Evolutionary conservation across 2,797 vertebrate species (phyloP).

Genomic region (Enteromius paludinosus): DNA sequence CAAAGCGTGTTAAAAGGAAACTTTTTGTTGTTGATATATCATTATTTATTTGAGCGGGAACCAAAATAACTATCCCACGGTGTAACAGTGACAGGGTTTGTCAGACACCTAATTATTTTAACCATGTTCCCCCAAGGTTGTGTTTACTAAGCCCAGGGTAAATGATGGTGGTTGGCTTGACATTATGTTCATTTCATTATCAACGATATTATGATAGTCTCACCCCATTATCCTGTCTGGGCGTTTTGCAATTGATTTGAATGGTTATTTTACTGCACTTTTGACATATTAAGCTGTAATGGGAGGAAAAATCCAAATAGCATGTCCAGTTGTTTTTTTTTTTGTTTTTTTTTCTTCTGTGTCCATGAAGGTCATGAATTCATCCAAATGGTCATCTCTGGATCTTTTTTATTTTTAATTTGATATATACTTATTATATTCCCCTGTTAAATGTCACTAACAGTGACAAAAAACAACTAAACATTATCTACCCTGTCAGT

Average conservation of each 20-base stretch:
- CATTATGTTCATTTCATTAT: conserved; percentile 50
- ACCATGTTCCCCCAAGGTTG: conserved; percentile 39
- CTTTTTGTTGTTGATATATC: conserved; percentile 7
- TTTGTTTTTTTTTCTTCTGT: conserved; percentile 53
- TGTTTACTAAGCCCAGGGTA: conserved; percentile 44
- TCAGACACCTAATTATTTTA: conserved; percentile 55
- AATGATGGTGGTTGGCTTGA: conserved; percentile 48
- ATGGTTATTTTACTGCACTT: conserved; percentile 43
- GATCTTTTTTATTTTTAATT: conserved; percentile 65
- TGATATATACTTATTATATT: conserved; percentile 54
- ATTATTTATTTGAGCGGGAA: conserved; percentile 29
- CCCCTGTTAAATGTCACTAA: conserved; percentile 84
- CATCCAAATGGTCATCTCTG: conserved; percentile 62
- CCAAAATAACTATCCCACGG: conserved; percentile 24
- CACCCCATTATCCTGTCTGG: conserved; percentile 40
- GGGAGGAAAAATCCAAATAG: conserved; percentile 5
- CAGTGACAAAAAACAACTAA: conserved; percentile 84
- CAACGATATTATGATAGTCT: conserved; percentile 41
- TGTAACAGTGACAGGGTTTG: conserved; percentile 45
- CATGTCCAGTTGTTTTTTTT: conserved; percentile 54
- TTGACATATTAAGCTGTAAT: conserved; percentile 51
- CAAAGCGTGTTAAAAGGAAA: conserved; percentile 21
- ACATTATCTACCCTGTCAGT: conserved; percentile 82
- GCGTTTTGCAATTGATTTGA: conserved; percentile 15
- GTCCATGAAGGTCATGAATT: conserved; percentile 64